Base-by-base conservation (phyloP, 2,797 vertebrate genomes). In the Ambastaia sidthimunki region DNA sequence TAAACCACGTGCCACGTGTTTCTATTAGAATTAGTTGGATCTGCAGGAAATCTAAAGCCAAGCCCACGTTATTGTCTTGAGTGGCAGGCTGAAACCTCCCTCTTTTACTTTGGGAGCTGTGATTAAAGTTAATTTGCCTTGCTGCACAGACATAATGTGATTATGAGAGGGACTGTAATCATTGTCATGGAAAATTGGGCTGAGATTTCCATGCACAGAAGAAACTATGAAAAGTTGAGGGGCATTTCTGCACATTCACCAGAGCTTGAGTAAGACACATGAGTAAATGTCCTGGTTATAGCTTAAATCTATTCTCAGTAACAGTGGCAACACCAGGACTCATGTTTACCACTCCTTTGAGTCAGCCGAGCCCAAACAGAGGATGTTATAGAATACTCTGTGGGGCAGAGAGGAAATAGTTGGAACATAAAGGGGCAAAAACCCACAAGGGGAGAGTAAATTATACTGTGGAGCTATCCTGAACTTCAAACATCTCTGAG, bases 121-220 rank as follows among this genome's bases (percentile, higher is more conserved):
- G 84, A 90, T 91, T 89, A 85, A 83, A 85, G 80, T 80, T 86
- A 54, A 88, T 91, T 89, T 87, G 59, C 68, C 69, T 66, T 80
- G 59, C 50, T 85, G 74, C 83, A 82, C 84, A 78, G 84, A 85
- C 81, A 82, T 74, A 79, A 84, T 81, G 73, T 70, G 52, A 67
- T 81, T 81, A 82, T 78, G 83, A 63, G 76, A 81, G 76, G 68
- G 78, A 73, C 74, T 47, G 60, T 75, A 86, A 89, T 90, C 88
- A 80, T 54, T 80, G 86, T 21, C 79, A 62, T 70, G 23, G 52
- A 80, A 72, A 78, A 71, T 37, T 71, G 19, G 52, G 34, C 67
- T 62, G 34, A 23, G 18, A 71, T 55, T 74, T 76, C 59, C 18
- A 55, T 54, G 57, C 48, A 55, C 13, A 71, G 48, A 63, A 65